phyloP scores from a whole-genome alignment of 2,888 invertebrate genomes.

The Xylocampa areola region DNA sequence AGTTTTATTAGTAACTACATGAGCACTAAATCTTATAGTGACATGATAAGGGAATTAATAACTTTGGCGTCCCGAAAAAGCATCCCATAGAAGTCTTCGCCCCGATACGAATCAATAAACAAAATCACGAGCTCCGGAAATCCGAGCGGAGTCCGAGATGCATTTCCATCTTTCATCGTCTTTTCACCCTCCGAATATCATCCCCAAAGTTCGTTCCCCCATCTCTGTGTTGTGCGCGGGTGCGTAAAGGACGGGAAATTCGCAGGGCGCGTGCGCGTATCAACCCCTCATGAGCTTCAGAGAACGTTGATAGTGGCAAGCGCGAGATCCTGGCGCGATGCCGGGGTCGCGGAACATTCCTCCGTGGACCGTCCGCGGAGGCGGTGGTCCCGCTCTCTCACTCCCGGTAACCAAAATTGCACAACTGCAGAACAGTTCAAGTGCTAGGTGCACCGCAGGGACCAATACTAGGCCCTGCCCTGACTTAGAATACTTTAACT shows the following conservation, averaged over 20 bases:
- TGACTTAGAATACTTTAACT: conserved; percentile 30
- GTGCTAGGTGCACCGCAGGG: conserved; percentile 65
- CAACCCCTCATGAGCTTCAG: conserved; percentile 85
- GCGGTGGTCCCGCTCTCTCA: conserved; percentile 89
- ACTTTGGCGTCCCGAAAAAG: conserved; percentile 72
- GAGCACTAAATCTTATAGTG: conserved; percentile 77
- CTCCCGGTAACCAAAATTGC: conserved; percentile 72
- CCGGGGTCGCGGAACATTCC: conserved; percentile 84
- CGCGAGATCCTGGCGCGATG: conserved; percentile 84
- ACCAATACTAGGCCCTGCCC: conserved; percentile 55
- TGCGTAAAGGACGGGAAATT: conserved; percentile 71
- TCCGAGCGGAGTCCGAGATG: conserved; percentile 88
- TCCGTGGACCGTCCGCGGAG: conserved; percentile 86
- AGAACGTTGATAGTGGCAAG: conserved; percentile 82
- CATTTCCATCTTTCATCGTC: conserved; percentile 89
- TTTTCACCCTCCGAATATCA: conserved; percentile 88
- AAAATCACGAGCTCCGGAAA: conserved; percentile 89
- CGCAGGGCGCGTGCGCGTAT: conserved; percentile 81
- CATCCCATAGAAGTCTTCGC: conserved; percentile 70
- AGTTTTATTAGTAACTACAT: conserved; percentile 74
- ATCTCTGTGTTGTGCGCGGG: conserved; percentile 67
- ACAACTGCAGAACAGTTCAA: conserved; percentile 59
- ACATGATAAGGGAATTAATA: conserved; percentile 85
- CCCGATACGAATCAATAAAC: conserved; percentile 87
- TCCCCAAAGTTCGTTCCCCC: conserved; percentile 81